Conservation (phyloP, 2,888 invertebrate species). For the Chrysolina haemoptera region DNA sequence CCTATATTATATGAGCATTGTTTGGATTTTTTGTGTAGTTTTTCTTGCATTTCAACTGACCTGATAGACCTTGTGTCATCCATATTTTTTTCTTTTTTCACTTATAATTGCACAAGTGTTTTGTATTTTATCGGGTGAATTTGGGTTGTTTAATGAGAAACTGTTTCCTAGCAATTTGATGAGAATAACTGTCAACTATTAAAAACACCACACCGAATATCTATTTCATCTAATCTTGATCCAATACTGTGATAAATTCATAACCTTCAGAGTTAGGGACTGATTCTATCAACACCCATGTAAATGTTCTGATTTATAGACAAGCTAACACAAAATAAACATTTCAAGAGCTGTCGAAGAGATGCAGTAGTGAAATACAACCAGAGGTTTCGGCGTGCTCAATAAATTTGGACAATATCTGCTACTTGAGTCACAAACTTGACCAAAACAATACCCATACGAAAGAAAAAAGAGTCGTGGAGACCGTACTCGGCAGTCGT, state of each 20-base stretch:
- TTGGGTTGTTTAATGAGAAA: too few relatives aligned
- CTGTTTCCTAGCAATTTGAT: too few relatives aligned
- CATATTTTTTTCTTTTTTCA: too few relatives aligned
- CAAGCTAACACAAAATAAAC: slow-evolving; percentile 39
- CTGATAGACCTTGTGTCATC: too few relatives aligned
- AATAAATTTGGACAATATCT: slow-evolving; percentile 41
- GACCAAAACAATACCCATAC: slow-evolving; percentile 15
- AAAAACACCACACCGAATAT: too few relatives aligned
- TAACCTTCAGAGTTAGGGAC: slow-evolving; percentile 28
- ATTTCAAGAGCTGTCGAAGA: slow-evolving; percentile 41
- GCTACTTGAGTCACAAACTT: slow-evolving; percentile 30
- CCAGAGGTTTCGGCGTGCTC: slow-evolving; percentile 24
- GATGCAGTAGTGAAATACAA: slow-evolving; percentile 38
- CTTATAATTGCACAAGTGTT: too few relatives aligned
- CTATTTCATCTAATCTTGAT: too few relatives aligned
- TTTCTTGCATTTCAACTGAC: too few relatives aligned
- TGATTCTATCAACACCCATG: slow-evolving; percentile 37
- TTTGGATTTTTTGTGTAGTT: too few relatives aligned
- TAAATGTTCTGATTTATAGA: slow-evolving; percentile 39
- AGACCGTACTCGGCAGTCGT: slow-evolving; percentile 20
- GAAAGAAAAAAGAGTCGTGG: slow-evolving; percentile 1
- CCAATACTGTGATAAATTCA: slow-evolving; percentile 12
- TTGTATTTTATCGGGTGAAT: too few relatives aligned
- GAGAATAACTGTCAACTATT: too few relatives aligned
- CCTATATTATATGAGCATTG: too few relatives aligned